Evolutionary conservation across 1,140 invertebrate species (phyloP), one percentile per base, ranked within the genome.

Genomic region (Bombus balteatus): DNA sequence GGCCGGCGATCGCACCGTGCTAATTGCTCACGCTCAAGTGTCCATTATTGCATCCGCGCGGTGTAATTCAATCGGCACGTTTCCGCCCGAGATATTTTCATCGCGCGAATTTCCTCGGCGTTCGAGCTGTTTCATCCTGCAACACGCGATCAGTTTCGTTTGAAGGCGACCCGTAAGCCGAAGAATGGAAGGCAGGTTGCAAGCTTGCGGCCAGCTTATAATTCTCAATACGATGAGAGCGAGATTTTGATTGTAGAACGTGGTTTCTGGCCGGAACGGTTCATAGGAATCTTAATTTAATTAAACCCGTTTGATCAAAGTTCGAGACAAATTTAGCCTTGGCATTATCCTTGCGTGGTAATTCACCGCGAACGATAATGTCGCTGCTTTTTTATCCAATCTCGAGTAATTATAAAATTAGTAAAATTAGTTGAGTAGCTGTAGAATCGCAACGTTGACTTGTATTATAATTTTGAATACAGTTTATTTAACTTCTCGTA

Each of bases 1-100:
- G 83, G 59, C 43, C 37, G 79, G 34, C 59, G 70, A 47, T 53
- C 70, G 59, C 70, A 34, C 39, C 37, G 57, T 71, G n/a, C 53
- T 73, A 83, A 88, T 88, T 81, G 77, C 77, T 86, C 87, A 78
- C 76, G 71, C 72, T 86, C 66, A 81, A 88, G 87, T 85, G 75
- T 87, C 86, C 83, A 66, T 76, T 86, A 86, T 79, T 74, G 41
- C 80, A 66, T 78, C 37, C 39, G 66, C 39, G n/a, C 70, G 53
- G 62, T 47, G 80, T 83, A 78, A 87, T 83, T 88, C 73, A 83
- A 88, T 88, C 85, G 79, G 57, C 37, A 37, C 70, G 65, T 80
- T 87, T 87, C 79, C 78, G 43, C 57, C 41, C 37, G 73, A 72
- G 37, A 70, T 70, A 34, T 79, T 88, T 85, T 47, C 34, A 83